phyloP scores from a whole-genome alignment of 92 coral and sea anemone genomes.

The Porites rus region DNA sequence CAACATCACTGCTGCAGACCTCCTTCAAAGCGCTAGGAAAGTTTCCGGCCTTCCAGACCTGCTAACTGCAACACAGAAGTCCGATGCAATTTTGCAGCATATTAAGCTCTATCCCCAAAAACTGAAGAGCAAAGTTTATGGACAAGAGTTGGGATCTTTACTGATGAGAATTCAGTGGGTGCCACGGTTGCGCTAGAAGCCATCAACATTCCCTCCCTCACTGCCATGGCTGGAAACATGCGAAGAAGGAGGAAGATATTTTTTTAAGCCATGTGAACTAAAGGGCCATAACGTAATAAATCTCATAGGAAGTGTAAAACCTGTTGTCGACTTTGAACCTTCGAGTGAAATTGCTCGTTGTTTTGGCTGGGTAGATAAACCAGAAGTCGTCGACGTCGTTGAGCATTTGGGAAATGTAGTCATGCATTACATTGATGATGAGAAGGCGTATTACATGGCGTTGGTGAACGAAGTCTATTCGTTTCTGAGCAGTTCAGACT shows the following conservation, averaged over 20 bases:
- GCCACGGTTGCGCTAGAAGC: constrained; percentile 28
- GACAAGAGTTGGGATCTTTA: constrained; percentile 9
- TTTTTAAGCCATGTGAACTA: constrained; percentile 58
- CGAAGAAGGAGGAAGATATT: constrained; percentile 1
- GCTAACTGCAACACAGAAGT: constrained; percentile 27
- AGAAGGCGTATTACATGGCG: constrained; percentile 46
- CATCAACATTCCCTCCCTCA: constrained; percentile 33
- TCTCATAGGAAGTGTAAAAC: constrained; percentile 65
- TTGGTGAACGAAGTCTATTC: constrained; percentile 48
- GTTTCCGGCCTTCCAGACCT: not conserved
- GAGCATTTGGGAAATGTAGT: constrained; percentile 50
- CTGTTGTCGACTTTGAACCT: constrained; percentile 34
- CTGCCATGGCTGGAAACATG: constrained; percentile 16
- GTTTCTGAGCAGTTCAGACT: constrained; percentile 35
- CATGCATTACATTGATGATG: constrained; percentile 29
- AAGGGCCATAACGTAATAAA: constrained; percentile 15
- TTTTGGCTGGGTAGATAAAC: constrained; percentile 63
- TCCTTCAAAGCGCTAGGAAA: constrained; percentile 39
- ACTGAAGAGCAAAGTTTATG: not conserved
- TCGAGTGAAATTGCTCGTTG: constrained; percentile 20
- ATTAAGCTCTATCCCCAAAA: constrained; percentile 28
- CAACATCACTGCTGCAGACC: constrained; percentile 39
- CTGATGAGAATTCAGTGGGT: constrained; percentile 45
- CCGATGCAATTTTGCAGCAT: constrained; percentile 46
- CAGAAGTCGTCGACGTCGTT: constrained; percentile 46